Conservation (phyloP, 2,888 invertebrate species). For the Amaurobius ferox region DNA sequence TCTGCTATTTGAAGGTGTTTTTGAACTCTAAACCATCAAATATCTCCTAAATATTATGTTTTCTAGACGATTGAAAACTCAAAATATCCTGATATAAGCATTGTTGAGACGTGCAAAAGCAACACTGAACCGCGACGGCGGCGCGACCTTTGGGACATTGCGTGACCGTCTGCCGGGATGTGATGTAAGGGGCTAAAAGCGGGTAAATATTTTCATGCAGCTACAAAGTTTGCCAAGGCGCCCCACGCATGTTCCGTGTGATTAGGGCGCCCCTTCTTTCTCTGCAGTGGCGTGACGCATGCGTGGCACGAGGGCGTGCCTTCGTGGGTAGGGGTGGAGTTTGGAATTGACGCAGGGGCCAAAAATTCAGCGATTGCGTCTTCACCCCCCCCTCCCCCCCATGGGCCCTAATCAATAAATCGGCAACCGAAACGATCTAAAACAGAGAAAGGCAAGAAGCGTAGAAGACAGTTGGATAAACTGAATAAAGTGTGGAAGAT, state of each 20-base stretch:
- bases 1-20: too few relatives aligned
- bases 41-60: too few relatives aligned
- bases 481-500: too few relatives aligned
- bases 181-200: neutral
- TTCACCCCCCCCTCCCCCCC: neutral
- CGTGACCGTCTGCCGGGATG: neutral
- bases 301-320: conserved; percentile 56
- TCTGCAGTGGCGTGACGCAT: conserved; percentile 65
- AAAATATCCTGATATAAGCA: too few relatives aligned
- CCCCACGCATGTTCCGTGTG: conserved; percentile 39
- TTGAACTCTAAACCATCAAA: too few relatives aligned
- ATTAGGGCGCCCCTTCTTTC: conserved; percentile 16
- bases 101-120: too few relatives aligned
- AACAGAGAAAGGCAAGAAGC: conserved; percentile 13
- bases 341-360: conserved; percentile 33
- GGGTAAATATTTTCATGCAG: conserved; percentile 12
- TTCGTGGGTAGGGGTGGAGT: conserved; percentile 48
- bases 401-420: conserved; percentile 67
- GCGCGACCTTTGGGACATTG: neutral
- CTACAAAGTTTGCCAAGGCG: neutral
- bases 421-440: conserved; percentile 39
- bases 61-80: too few relatives aligned
- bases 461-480: neutral
- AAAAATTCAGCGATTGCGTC: conserved; percentile 22
- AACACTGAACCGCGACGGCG: too few relatives aligned